Conservation (phyloP, 1,140 invertebrate genomes). For the Atta texana region DNA sequence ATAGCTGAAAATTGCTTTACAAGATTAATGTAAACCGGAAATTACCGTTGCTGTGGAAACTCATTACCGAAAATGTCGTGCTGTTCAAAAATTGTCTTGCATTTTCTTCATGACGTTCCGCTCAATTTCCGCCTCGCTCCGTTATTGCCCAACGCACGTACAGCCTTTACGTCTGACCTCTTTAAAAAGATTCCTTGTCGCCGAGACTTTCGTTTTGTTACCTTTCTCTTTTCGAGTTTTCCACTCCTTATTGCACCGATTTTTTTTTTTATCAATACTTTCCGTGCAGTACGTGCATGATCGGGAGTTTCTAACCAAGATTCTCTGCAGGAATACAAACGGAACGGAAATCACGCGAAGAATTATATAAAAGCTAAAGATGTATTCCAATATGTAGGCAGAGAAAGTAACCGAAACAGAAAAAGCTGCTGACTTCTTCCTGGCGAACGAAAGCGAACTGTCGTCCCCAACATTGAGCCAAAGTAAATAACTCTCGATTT, state of each 20-base stretch:
- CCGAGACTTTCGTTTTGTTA: slow-evolving; percentile 62
- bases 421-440: slow-evolving; percentile 19
- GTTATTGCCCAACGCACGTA: slow-evolving; percentile 74
- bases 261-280: slow-evolving; percentile 59
- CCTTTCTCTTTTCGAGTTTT: slow-evolving; percentile 45
- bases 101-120: slow-evolving; percentile 60
- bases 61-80: slow-evolving; percentile 48
- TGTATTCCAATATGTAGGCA: not conserved
- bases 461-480: slow-evolving; percentile 30
- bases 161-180: slow-evolving; percentile 72
- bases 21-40: slow-evolving; percentile 50
- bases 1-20: slow-evolving; percentile 20
- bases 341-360: slow-evolving; percentile 35
- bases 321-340: slow-evolving; percentile 62
- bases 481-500: slow-evolving; percentile 61
- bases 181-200: slow-evolving; percentile 72
- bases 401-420: slow-evolving; percentile 42
- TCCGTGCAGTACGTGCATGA: slow-evolving; percentile 45
- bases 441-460: slow-evolving; percentile 44
- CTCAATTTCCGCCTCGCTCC: slow-evolving; percentile 68
- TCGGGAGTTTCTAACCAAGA: slow-evolving; percentile 45
- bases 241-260: not conserved
- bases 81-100: slow-evolving; percentile 67
- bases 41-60: slow-evolving; percentile 27
- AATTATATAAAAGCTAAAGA: slow-evolving; percentile 12